These are phyloP conservation scores for Troglohyphantes excavatus DNA, from an alignment of 2,888 invertebrate genomes.

Conservation along the genomic window DNA sequence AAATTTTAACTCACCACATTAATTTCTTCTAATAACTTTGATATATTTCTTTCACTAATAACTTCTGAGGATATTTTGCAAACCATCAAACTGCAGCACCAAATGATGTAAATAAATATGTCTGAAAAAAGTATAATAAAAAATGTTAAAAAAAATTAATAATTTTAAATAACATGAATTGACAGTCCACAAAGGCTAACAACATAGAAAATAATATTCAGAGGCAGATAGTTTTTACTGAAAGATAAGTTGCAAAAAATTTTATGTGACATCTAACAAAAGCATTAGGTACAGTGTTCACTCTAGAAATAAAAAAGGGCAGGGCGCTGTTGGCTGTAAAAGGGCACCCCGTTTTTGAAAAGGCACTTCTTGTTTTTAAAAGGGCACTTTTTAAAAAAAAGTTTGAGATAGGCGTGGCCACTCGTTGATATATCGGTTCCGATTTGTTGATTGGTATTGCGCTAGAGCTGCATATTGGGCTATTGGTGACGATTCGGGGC, in stretches of 20 bases:
- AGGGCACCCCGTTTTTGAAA: too few relatives aligned
- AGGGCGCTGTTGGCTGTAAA: too few relatives aligned
- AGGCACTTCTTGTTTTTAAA: too few relatives aligned
- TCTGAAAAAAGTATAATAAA: constrained; percentile 22
- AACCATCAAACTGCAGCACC: not conserved
- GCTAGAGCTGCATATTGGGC: too few relatives aligned
- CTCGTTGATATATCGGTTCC: too few relatives aligned
- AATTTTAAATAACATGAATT: not conserved
- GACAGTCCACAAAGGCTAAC: not conserved
- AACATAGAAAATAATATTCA: not conserved
- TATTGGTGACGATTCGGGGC: too few relatives aligned
- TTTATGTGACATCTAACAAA: not conserved
- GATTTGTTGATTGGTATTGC: too few relatives aligned
- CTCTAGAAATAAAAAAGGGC: not conserved
- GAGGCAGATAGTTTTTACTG: not conserved
- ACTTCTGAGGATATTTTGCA: not conserved
- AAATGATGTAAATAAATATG: not conserved
- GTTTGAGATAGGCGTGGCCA: too few relatives aligned
- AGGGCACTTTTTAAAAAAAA: too few relatives aligned
- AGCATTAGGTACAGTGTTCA: not conserved
- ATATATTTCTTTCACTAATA: too few relatives aligned
- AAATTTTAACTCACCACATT: constrained; percentile 48
- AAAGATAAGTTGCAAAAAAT: too few relatives aligned
- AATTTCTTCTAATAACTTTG: not conserved
- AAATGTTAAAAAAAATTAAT: not conserved